Evolutionary conservation across 2,888 invertebrate genomes (phyloP), one percentile per base, ranked within the genome.

Genomic region (Andrena trimmerana): DNA sequence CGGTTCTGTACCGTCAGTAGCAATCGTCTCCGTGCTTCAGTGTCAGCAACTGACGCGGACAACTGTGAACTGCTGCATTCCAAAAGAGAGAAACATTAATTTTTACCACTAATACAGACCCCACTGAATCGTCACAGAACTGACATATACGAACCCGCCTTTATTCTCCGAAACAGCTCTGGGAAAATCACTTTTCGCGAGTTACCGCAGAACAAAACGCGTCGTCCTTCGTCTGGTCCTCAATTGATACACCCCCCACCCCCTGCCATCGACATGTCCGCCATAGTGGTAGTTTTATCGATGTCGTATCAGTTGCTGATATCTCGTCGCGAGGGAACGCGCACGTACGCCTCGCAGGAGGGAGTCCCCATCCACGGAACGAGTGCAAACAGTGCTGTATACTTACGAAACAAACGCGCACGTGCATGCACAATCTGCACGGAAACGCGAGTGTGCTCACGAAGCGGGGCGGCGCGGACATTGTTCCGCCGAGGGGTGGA

Each of bases 251-350:
- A 10, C 10, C 3, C 0, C 4, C 8, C 3, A 0, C 54, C 1
- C 54, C 2, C 13, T 50, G 7, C 24, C 31, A 3, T 8, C 33
- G 27, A 50, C 50, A 29, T 6, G 27, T 63, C 29, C 50, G 6
- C 50, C 62, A 67, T 65, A 63, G 72, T 42, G 52, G 20, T 59
- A 66, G 36, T 71, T 71, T 70, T 83, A 85, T 86, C 78, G 85
- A 78, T 81, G 76, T 78, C 71, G 74, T 87, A 85, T 87, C 88
- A 78, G 78, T 80, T 85, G 52, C 66, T 66, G 54, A 76, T 70
- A 60, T 62, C 72, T 33, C 71, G 66, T 57, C 65, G 65, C 74
- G 65, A 77, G 65, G 31, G 36, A 20, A 60, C 68, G 54, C 13
- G 62, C 74, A 68, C 78, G 54, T 65, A 67, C 57, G 54, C 48